Conservation (phyloP, 1,140 invertebrate species). For the Hylaeus anthracinus region DNA sequence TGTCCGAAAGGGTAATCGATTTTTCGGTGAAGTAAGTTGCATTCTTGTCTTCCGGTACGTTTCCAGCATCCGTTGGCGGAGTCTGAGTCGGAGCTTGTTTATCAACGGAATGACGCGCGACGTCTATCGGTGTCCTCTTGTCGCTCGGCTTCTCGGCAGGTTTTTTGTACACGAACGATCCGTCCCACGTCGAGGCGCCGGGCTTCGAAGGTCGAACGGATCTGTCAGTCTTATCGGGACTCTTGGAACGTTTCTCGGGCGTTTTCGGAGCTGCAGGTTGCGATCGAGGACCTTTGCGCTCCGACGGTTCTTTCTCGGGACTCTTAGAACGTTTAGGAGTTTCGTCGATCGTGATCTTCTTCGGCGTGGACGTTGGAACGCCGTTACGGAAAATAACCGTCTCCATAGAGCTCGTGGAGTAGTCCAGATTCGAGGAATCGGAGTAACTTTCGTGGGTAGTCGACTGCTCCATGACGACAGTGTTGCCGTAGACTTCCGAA, state of each 20-base stretch:
- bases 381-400: slow-evolving; percentile 70
- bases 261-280: too few relatives aligned
- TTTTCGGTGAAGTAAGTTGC: slow-evolving; percentile 21
- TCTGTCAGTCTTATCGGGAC: slow-evolving; percentile 30
- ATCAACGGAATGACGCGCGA: background rate
- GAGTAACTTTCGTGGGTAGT: slow-evolving; percentile 59
- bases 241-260: slow-evolving; percentile 17
- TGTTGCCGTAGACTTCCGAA: slow-evolving; percentile 59
- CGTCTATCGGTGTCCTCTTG: background rate
- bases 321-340: background rate
- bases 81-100: background rate
- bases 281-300: background rate
- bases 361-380: slow-evolving; percentile 59
- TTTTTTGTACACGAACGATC: slow-evolving; percentile 61
- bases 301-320: slow-evolving; percentile 20
- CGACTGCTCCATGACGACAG: slow-evolving; percentile 62
- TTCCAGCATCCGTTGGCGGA: background rate
- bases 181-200: slow-evolving; percentile 61
- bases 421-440: slow-evolving; percentile 63
- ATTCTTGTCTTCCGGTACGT: background rate
- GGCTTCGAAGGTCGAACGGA: slow-evolving; percentile 51
- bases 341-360: slow-evolving; percentile 48
- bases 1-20: slow-evolving; percentile 26
- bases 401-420: slow-evolving; percentile 67
- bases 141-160: slow-evolving; percentile 11